These are phyloP conservation scores for Ctenomys sociabilis DNA, from an alignment of 2,113 vertebrate species.

Conservation along the genomic window DNA sequence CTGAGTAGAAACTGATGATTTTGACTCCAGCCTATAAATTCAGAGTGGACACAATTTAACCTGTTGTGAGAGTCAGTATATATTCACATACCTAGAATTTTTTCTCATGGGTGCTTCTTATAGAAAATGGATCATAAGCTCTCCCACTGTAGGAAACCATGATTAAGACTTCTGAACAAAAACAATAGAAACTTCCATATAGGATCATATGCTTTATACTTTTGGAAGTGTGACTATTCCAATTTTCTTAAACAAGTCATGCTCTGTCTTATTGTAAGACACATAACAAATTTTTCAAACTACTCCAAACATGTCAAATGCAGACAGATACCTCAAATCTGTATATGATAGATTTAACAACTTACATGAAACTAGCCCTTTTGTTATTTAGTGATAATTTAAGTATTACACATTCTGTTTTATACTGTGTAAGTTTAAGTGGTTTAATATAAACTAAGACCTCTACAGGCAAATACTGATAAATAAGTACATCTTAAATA, in stretches of 20 bases:
- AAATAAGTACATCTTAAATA: conserved; percentile 12
- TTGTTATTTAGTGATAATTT: conserved; percentile 20
- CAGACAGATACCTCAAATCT: neutral
- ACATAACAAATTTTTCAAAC: neutral
- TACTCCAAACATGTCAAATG: neutral
- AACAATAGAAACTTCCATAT: neutral
- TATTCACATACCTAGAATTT: neutral
- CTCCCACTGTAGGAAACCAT: neutral
- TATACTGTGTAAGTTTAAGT: neutral
- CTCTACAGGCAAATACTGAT: neutral
- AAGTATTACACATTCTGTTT: neutral
- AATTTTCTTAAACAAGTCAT: neutral
- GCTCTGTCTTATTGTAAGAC: neutral
- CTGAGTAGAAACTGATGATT: neutral
- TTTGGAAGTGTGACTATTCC: neutral
- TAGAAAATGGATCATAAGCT: neutral
- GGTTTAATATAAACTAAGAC: neutral
- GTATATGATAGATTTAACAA: neutral
- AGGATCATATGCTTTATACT: neutral
- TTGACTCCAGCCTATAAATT: neutral
- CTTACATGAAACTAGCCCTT: neutral
- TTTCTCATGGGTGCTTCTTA: neutral
- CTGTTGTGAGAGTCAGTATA: neutral
- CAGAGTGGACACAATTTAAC: neutral
- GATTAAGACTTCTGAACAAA: neutral